Evolutionary conservation across 2,113 vertebrate species (phyloP), one percentile per base, ranked within the genome.

Genomic region (Platysteira castanea): DNA sequence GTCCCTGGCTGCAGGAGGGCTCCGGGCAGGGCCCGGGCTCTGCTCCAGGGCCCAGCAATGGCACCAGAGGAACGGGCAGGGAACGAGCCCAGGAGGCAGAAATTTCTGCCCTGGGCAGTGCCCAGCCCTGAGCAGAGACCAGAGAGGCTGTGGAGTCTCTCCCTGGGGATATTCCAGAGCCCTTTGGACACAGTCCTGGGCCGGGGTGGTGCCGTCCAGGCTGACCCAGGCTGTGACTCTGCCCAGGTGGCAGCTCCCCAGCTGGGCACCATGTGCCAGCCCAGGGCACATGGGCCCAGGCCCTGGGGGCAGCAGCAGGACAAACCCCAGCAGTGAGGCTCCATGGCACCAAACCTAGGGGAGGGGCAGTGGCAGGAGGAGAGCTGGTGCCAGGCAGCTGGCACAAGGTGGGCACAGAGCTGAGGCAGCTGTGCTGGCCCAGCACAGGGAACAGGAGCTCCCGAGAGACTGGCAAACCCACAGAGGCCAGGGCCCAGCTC

Each of bases 351-450:
- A 39, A 37, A 22, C 39, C 74, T 26, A 5, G 44, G 39, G 52
- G 70, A 73, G 81, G 6, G 13, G 6, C 60, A 42, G 47, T 16
- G 64, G 74, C 60, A 67, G 42, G 65, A 70, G 37, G 26, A 79
- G 68, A 23, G 35, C 84, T 24, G 7, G 21, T 41, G 52, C 54
- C 77, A 63, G 68, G 33, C 77, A 83, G 90, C 60, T 78, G 88
- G 92, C 76, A 73, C 49, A 6, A 31, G 7, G 8, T 6, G 61
- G 87, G 70, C 53, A 5, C 4, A 2, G 71, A 79, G 87, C 69
- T 47, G 53, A 20, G 50, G 74, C 95, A 94, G 95, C 90, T 93
- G 35, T 37, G 91, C 92, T 88, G 90, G 96, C 94, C 90, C 28
- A n/a, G 84, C 47, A 39, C 15, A 18, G 11, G 67, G 53, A 56